These are phyloP conservation scores for Pheosia gnoma DNA, from an alignment of 2,888 invertebrate genomes.

Conservation along the genomic window DNA sequence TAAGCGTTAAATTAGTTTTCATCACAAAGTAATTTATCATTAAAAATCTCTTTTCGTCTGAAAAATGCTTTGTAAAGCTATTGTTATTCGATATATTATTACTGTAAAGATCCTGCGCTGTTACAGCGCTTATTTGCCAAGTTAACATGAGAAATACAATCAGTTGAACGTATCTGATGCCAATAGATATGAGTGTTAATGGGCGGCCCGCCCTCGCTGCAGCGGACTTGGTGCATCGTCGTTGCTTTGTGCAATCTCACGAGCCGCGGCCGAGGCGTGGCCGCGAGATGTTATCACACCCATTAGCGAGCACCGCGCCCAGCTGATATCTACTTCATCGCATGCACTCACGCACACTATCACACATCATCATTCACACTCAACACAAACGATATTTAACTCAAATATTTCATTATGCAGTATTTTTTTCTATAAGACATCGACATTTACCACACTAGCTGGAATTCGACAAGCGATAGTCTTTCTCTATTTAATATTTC, in stretches of 20 bases:
- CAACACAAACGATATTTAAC: slow-evolving; percentile 32
- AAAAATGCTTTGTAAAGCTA: too few species aligned
- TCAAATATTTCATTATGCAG: slow-evolving; percentile 27
- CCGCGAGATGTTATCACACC: slow-evolving; percentile 76
- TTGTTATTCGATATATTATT: too few species aligned
- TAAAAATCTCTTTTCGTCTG: too few species aligned
- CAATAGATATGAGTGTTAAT: slow-evolving; percentile 41
- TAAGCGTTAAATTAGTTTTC: too few species aligned
- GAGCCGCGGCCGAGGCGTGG: slow-evolving; percentile 65
- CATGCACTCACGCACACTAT: slow-evolving; percentile 41
- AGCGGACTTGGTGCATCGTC: slow-evolving; percentile 17
- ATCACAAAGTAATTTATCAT: too few species aligned
- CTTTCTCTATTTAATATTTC: slow-evolving; percentile 59
- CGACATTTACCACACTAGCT: neutral
- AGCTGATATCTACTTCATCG: slow-evolving; percentile 73
- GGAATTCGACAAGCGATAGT: slow-evolving; percentile 37
- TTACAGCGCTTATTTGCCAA: neutral
- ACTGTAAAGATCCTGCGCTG: neutral
- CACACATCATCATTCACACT: slow-evolving; percentile 49
- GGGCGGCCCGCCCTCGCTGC: slow-evolving; percentile 35
- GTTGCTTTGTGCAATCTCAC: slow-evolving; percentile 20
- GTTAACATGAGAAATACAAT: neutral
- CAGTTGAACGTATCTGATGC: slow-evolving; percentile 26
- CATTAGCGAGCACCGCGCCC: slow-evolving; percentile 79
- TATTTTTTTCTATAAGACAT: slow-evolving; percentile 26